These are phyloP conservation scores for Hypotaenidia philippensis DNA, from an alignment of 2,797 vertebrate species.

Conservation along the genomic window DNA sequence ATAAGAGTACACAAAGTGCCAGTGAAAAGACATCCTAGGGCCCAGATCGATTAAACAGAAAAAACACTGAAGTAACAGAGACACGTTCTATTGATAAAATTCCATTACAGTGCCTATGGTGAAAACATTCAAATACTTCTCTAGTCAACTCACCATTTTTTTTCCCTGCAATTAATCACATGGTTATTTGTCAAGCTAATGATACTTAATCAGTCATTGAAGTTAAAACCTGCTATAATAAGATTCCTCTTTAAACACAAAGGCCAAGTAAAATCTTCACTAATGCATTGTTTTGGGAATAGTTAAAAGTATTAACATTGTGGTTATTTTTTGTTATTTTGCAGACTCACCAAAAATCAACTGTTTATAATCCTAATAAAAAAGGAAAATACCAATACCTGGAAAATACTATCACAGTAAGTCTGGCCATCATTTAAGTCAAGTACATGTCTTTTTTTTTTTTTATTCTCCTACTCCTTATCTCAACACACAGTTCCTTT, in stretches of 20 bases:
- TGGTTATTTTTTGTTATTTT: background rate
- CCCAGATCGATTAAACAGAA: background rate
- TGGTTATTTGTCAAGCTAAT: background rate
- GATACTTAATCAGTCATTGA: background rate
- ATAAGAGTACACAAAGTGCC: background rate
- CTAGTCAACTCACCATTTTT: background rate
- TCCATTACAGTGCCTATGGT: background rate
- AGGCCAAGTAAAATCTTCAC: background rate
- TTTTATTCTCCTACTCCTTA: constrained; percentile 66
- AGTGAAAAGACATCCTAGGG: background rate
- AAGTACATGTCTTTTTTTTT: constrained; percentile 6
- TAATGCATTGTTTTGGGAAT: background rate
- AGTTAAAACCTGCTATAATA: background rate
- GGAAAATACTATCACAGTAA: constrained; percentile 37
- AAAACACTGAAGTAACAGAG: background rate
- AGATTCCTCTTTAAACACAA: background rate
- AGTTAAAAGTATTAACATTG: background rate
- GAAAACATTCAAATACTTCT: background rate
- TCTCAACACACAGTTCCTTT: constrained; percentile 73
- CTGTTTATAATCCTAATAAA: constrained; percentile 6
- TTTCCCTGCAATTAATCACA: background rate
- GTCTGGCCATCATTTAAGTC: constrained; percentile 45
- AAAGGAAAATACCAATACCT: constrained; percentile 50
- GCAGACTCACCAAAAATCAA: constrained; percentile 39
- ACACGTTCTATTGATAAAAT: background rate